Evolutionary conservation across 1,140 invertebrate species (phyloP), one percentile per base, ranked within the genome.

Genomic region (Akabosia matsudoensis): DNA sequence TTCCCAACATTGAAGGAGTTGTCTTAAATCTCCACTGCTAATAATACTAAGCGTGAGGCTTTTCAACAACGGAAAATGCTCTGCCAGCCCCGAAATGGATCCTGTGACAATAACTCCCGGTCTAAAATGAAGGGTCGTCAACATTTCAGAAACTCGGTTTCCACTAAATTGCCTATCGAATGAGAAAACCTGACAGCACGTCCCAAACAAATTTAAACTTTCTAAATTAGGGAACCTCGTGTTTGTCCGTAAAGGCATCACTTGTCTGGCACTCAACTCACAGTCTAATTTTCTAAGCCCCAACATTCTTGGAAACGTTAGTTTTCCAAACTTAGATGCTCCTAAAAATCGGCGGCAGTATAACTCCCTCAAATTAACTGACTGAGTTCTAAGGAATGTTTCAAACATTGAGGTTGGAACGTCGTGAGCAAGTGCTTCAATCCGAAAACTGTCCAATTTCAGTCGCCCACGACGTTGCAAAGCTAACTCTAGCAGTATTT

Each of bases 351-450:
- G 3, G 7, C 61, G 61, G 31, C 61, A 67, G 31, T 67, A 67
- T 1, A 67, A 30, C 14, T 67, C 61, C 28, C 13, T 7, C 28
- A 67, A 4, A 67, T 31, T 30, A 2, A 67, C 28, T 30, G 61
- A 28, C 28, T 67, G 61, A 2, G 61, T 30, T 67, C 61, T 28
- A 7, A 67, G 61, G 22, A 67, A 67, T 7, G 30, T 13, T 67
- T 67, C 61, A 67, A 67, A 67, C 61, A 67, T 67, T 31, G 61
- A 67, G 7, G 61, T 67, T 2, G 61, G 61, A 2, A 67, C 61
- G 61, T 67, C 61, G 31, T 67, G 61, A 28, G 61, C 61, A 10
- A 67, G 28, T 31, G 61, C 61, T 67, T 67, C 61, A 67, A 67
- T 67, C 31, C 61, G 7, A 67, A 67, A 67, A 31, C 31, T 30